Base-by-base conservation (phyloP, 2,888 invertebrate species). In the Euproctis similis region DNA sequence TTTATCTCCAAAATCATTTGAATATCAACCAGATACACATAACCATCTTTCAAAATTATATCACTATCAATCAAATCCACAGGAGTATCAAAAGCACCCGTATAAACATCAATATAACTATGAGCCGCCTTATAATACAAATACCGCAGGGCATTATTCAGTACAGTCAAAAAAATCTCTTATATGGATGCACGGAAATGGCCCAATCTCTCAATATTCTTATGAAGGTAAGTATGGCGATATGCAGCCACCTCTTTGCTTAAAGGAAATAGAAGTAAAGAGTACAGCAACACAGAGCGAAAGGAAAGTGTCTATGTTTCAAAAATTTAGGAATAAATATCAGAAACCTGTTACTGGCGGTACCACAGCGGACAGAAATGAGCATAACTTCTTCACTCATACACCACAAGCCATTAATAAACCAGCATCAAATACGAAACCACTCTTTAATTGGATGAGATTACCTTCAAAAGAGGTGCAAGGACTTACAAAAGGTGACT, bases 241-340 rank as follows among this genome's bases (percentile, higher is more conserved):
- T 18, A 36, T 47, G 17, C 63, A 53, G 7, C 30, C 67, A 6
- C 78, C 78, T 2, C 39, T 81, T 0, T 80, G 80, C 34, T 45
- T 82, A 1, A 78, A 74, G 42, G 80, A 82, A 47, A 63, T 82
- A 24, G 82, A 82, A 64, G 77, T 82, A 1, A 80, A 74, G 45
- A 82, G 73, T 39, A 71, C 61, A 19, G 76, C 63, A 3, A 78
- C 75, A 1, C 82, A 84, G 36, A 81, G 80, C 46, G 75, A 75
- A 13, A 66, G 64, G 18, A 77, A 72, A 33, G 52, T 69, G 39
- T 62, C 75, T 1, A 55, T 77, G 20, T 71, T 80, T 17, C 40
- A 43, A n/a, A 72, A 68, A 32, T 53, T 78, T n/a, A 54, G 62
- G 12, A 59, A 65, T 17, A 75, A 63, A 38, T 52, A 55, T 8